Percentiles rank a stretch among this genome's conserved stretches.
These are phyloP conservation scores for Drosophila sturtevanti DNA, from an alignment of 1,140 invertebrate species.

Conservation along the genomic window DNA sequence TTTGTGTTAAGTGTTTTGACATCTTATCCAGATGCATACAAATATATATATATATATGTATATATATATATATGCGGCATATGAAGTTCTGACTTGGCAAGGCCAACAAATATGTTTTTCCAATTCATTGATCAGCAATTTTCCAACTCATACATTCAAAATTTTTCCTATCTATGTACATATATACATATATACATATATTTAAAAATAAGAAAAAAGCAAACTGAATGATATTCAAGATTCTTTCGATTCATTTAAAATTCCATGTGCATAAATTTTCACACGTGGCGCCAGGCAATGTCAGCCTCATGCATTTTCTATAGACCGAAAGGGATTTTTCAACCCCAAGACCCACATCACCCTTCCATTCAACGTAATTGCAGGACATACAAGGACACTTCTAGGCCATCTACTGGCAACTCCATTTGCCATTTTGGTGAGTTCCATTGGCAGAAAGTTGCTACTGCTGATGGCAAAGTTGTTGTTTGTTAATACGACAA, in stretches of 20 bases:
- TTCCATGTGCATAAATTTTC: slow-evolving; percentile 78
- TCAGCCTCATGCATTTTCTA: slow-evolving; percentile 72
- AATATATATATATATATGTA: too few species aligned
- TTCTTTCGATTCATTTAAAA: slow-evolving; percentile 38
- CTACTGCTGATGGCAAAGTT: slow-evolving; percentile 35
- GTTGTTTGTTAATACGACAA: slow-evolving; percentile 76
- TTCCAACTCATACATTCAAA: slow-evolving; percentile 44
- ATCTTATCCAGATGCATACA: neutral
- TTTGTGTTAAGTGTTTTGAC: slow-evolving; percentile 12
- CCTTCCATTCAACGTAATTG: neutral
- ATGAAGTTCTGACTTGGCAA: neutral
- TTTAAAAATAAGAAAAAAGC: neutral
- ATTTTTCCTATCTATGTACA: neutral
- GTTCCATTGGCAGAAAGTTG: neutral
- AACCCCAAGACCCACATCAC: slow-evolving; percentile 25
- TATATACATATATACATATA: too few species aligned
- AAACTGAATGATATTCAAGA: slow-evolving; percentile 23
- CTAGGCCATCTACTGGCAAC: neutral
- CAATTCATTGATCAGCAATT: slow-evolving; percentile 53
- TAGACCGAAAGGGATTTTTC: slow-evolving; percentile 69
- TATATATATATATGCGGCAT: too few species aligned
- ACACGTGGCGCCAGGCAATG: slow-evolving; percentile 59
- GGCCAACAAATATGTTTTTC: slow-evolving; percentile 35
- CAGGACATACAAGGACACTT: too few species aligned
- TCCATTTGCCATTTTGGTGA: slow-evolving; percentile 17